Conservation (phyloP, 2,888 invertebrate species). For the Parnassius mnemosyne region DNA sequence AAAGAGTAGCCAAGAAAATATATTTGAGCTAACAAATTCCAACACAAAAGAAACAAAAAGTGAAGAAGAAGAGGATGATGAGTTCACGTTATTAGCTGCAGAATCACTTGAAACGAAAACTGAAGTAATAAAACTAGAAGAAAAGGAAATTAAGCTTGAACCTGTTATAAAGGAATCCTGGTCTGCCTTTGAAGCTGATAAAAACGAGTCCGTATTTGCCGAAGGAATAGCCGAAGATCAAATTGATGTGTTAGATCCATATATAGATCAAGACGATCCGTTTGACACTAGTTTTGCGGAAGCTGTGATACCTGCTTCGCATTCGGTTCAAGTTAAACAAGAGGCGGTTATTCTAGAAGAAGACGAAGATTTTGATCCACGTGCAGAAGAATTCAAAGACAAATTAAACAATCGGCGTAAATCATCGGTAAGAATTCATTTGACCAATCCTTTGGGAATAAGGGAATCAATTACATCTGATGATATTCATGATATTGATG, state of each 20-base stretch:
- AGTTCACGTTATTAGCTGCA: constrained; percentile 88
- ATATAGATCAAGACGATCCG: constrained; percentile 86
- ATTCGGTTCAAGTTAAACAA: constrained; percentile 64
- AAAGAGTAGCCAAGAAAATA: constrained; percentile 38
- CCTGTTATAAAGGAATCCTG: constrained; percentile 79
- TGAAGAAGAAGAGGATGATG: constrained; percentile 85
- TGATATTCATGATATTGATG: constrained; percentile 67
- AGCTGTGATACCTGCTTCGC: constrained; percentile 81
- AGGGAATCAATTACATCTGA: constrained; percentile 79
- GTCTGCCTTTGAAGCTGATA: constrained; percentile 84
- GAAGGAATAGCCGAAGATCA: constrained; percentile 72
- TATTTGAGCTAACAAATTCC: constrained; percentile 29
- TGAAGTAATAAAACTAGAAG: constrained; percentile 69
- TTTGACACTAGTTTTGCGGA: constrained; percentile 93
- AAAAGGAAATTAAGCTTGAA: constrained; percentile 60
- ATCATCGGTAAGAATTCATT: constrained; percentile 81
- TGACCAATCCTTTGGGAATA: constrained; percentile 83
- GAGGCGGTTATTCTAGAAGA: constrained; percentile 66
- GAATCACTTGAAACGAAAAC: constrained; percentile 84
- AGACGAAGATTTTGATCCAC: constrained; percentile 83
- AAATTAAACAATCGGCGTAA: constrained; percentile 68
- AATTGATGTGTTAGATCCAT: constrained; percentile 67
- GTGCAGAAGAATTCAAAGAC: constrained; percentile 79
- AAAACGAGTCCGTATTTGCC: constrained; percentile 68
- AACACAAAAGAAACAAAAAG: constrained; percentile 34